phyloP scores from a whole-genome alignment of 2,888 invertebrate species.

The Formica aserva region DNA sequence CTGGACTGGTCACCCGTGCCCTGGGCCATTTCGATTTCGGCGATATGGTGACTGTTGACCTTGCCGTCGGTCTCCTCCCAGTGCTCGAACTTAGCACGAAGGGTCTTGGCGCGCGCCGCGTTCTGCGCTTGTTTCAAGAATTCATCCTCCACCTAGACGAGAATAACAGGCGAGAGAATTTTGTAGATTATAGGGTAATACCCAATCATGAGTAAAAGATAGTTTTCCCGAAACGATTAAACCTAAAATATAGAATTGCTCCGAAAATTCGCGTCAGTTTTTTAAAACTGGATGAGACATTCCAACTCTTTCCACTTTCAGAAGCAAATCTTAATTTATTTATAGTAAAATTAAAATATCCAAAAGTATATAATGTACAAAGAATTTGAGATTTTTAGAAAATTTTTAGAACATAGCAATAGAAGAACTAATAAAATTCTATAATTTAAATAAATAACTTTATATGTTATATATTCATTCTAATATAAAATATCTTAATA shows the following conservation, averaged over 20 bases:
- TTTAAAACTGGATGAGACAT: not conserved
- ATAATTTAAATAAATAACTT: conserved; percentile 1
- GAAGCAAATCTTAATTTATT: conserved; percentile 6
- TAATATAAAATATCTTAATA: not conserved
- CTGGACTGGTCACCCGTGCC: conserved; percentile 91
- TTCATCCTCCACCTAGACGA: conserved; percentile 88
- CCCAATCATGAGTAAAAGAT: not conserved
- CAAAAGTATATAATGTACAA: not conserved
- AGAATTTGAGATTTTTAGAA: not conserved
- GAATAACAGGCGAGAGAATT: not conserved
- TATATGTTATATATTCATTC: not conserved
- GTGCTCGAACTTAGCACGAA: conserved; percentile 95
- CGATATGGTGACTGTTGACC: conserved; percentile 82
- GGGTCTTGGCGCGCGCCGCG: conserved; percentile 93
- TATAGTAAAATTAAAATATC: not conserved
- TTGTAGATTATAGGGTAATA: not conserved
- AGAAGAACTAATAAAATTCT: not conserved
- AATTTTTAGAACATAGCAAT: not conserved
- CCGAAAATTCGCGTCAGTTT: not conserved
- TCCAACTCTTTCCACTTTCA: not conserved
- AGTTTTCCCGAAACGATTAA: conserved; percentile 1
- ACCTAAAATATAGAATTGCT: not conserved
- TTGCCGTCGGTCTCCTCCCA: conserved; percentile 90
- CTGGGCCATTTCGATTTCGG: conserved; percentile 86
- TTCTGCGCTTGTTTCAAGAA: conserved; percentile 92